phyloP scores from a whole-genome alignment of 2,113 vertebrate genomes.

The Varanus salvator region DNA sequence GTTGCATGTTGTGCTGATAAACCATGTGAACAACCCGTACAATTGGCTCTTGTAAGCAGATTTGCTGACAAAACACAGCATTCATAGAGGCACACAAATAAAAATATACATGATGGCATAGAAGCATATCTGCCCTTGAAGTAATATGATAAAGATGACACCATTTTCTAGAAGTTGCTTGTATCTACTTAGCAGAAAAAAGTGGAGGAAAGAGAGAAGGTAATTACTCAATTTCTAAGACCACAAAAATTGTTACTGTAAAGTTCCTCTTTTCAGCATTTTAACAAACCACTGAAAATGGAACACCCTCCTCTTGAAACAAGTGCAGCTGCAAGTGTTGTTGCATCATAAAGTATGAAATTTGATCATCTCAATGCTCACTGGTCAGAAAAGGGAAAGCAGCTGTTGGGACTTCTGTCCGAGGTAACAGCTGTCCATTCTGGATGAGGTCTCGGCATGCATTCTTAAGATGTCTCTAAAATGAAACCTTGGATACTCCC shows the following conservation, averaged over 20 bases:
- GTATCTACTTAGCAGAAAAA: background rate
- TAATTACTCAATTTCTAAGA: background rate
- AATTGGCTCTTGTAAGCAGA: background rate
- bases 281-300: conserved; percentile 7
- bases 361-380: conserved; percentile 3
- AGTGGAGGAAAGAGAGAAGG: background rate
- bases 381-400: conserved; percentile 31
- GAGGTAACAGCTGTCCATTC: conserved; percentile 29
- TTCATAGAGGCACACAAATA: background rate
- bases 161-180: background rate
- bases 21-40: background rate
- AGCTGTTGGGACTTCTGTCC: conserved; percentile 44
- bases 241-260: conserved; percentile 1
- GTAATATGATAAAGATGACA: background rate
- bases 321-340: conserved; percentile 39
- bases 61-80: background rate
- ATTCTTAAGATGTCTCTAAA: conserved; percentile 41
- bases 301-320: background rate
- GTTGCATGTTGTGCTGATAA: background rate
- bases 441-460: conserved; percentile 24
- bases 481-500: conserved; percentile 32
- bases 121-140: conserved; percentile 7
- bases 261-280: conserved; percentile 12
- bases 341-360: conserved; percentile 1
- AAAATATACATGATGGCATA: background rate